A percentile compares a stretch with the other conserved stretches of the same genome.
Conservation (phyloP, 2,113 vertebrate species). For the Psilopogon haemacephalus region DNA sequence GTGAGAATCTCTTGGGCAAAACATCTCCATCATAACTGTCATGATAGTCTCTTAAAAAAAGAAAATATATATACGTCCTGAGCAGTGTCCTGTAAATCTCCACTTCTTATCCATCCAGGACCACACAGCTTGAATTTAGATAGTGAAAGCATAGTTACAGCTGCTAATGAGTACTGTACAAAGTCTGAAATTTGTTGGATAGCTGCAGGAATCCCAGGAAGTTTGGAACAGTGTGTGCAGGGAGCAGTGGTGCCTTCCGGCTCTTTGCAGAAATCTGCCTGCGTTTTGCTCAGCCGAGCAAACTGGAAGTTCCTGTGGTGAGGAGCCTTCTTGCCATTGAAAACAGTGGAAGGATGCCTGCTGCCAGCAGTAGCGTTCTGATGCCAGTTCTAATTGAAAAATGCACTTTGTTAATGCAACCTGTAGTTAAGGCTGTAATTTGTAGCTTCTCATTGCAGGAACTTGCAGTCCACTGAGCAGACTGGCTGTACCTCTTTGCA, state of each 20-base stretch:
- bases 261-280: constrained; percentile 35
- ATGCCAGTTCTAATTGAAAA: constrained; percentile 46
- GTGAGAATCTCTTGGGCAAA: background rate
- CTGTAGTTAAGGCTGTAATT: constrained; percentile 9
- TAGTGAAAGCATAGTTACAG: background rate
- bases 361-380: constrained; percentile 40
- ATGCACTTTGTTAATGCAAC: constrained; percentile 3
- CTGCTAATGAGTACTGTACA: constrained; percentile 31
- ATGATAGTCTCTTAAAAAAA: background rate
- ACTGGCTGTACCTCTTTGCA: background rate
- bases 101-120: background rate
- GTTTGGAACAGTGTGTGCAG: constrained; percentile 19
- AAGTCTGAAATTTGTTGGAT: background rate
- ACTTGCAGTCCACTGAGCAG: background rate
- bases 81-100: background rate
- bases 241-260: constrained; percentile 55
- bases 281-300: constrained; percentile 51
- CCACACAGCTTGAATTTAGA: background rate
- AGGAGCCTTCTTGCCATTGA: constrained; percentile 28
- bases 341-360: constrained; percentile 35
- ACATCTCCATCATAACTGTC: background rate
- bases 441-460: background rate
- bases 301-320: constrained; percentile 54
- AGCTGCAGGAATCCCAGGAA: constrained; percentile 24
- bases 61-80: background rate